Percentiles rank a stretch among this genome's conserved stretches.
Conservation (phyloP, 2,113 vertebrate species). For the Nothoprocta pentlandii region DNA sequence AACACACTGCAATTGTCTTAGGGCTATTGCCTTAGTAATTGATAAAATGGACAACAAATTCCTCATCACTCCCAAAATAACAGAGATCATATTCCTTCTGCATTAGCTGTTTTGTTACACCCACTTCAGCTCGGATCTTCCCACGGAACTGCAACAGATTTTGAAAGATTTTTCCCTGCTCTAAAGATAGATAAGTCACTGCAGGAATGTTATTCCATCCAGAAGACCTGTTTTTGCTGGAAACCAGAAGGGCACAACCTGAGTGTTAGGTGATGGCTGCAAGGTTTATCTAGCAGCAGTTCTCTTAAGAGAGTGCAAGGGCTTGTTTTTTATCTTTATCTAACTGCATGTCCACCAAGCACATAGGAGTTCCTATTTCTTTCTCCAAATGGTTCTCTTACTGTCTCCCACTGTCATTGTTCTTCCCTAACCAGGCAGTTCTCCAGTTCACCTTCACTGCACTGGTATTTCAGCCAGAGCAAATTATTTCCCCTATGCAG, state of each 20-base stretch:
- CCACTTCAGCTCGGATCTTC: neutral
- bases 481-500: neutral
- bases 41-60: neutral
- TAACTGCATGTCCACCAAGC: neutral
- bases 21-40: neutral
- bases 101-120: neutral
- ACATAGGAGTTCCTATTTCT: neutral
- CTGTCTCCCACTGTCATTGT: neutral
- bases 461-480: neutral
- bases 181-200: neutral
- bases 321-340: neutral
- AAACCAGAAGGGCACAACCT: neutral
- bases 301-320: neutral
- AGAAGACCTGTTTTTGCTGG: neutral
- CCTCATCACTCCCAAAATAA: neutral
- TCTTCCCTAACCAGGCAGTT: neutral
- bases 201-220: neutral
- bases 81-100: neutral
- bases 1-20: conserved; percentile 11
- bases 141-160: neutral
- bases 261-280: neutral
- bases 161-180: neutral
- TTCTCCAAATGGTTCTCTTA: neutral
- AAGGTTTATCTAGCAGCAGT: neutral
- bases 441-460: neutral